These are phyloP conservation scores for Ormyrus nitidulus DNA, from an alignment of 2,888 invertebrate species.

Conservation along the genomic window DNA sequence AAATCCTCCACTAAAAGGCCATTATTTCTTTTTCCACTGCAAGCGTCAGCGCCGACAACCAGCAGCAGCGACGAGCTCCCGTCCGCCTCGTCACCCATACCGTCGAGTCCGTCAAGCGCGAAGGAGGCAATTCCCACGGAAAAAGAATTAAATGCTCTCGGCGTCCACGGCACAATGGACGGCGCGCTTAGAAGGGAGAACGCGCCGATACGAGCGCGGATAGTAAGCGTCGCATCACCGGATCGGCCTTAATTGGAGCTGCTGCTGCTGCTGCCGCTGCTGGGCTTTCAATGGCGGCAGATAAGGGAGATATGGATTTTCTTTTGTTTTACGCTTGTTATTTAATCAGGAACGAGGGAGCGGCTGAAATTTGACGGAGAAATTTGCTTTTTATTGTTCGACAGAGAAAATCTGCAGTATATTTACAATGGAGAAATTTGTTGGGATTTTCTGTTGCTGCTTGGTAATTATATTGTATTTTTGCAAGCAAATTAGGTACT, in stretches of 20 bases:
- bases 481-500: too few relatives aligned
- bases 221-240: too few relatives aligned
- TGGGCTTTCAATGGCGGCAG: slow-evolving; percentile 34
- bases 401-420: background rate
- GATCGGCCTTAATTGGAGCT: slow-evolving; percentile 48
- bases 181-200: too few relatives aligned
- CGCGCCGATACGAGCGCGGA: background rate
- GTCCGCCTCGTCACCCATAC: slow-evolving; percentile 16
- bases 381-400: background rate
- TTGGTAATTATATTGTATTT: too few relatives aligned
- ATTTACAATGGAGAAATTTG: slow-evolving; percentile 40
- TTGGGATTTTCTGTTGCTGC: background rate
- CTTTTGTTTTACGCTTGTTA: slow-evolving; percentile 11
- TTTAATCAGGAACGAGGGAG: slow-evolving; percentile 19
- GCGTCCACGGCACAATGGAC: too few relatives aligned
- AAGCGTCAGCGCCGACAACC: background rate
- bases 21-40: background rate
- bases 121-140: slow-evolving; percentile 33
- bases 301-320: slow-evolving; percentile 7
- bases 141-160: slow-evolving; percentile 19
- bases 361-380: background rate
- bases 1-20: background rate
- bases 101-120: slow-evolving; percentile 40
- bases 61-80: background rate
- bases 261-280: too few relatives aligned